Evolutionary conservation across 1,140 invertebrate species (phyloP), one percentile per base, ranked within the genome.

Genomic region (Atta colombica): DNA sequence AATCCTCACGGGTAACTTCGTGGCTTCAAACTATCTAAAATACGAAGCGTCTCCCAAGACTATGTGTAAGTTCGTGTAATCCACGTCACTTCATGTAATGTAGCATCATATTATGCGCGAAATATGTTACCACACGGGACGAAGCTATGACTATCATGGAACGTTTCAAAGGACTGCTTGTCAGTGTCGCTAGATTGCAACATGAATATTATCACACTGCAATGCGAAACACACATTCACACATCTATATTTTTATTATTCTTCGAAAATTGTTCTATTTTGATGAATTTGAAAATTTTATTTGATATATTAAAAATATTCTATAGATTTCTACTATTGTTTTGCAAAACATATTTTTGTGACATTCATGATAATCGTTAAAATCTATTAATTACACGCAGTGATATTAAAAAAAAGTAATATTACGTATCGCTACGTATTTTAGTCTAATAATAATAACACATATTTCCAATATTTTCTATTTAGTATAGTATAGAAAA

Each of bases 91-190:
- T 74, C 69, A 63, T 39, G 80, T 84, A 84, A 82, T 61, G 55
- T 74, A 75, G 69, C 80, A 18, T 84, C 45, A 75, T 45, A 84
- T 84, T 84, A 84, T 84, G 55, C 80, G 80, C 39, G 45, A 84
- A 63, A 84, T 74, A 82, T 31, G 28, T 84, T 75, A 63, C 28
- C 69, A 51, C n/a, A 31, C 39, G 60, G 14, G 69, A 84, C 72
- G 80, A 39, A 63, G 72, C 80, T 75, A 58, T 58, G 49, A 84
- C 18, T 55, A 31, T 63, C 25, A 14, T 58, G 49, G 39, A 61
- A 69, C 49, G 53, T 21, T 69, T 81, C 51, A 81, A 71, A 61
- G 39, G n/a, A 82, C 18, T 61, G 25, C 55, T 74, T 82, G 55
- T 51, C 39, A 14, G 58, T 35, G 75, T 16, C 4, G 2, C 10